These are phyloP conservation scores for Heliangelus exortis DNA, from an alignment of 2,797 vertebrate species.

Conservation along the genomic window DNA sequence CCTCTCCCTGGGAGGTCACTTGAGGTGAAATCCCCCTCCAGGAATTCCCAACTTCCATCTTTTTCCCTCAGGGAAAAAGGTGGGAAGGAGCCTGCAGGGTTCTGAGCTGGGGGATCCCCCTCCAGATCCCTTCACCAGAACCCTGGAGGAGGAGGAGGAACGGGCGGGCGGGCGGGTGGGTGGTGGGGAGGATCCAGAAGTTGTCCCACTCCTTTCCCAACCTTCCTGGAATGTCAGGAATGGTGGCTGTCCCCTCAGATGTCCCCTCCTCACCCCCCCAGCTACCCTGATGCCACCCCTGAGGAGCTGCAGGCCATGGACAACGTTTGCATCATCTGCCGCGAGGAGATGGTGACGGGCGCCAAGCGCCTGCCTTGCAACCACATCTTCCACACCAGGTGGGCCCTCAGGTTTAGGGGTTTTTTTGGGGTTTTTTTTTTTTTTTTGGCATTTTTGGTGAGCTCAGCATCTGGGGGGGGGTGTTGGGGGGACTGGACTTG, in stretches of 20 bases:
- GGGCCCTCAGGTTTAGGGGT: neutral
- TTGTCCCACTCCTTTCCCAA: fast-evolving
- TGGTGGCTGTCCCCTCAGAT: too few relatives aligned
- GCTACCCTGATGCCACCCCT: conserved; percentile 93
- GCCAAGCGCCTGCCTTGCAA: conserved; percentile 96
- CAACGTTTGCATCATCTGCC: conserved; percentile 97
- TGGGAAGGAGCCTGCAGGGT: too few relatives aligned
- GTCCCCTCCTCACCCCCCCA: fast-evolving
- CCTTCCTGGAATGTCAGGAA: fast-evolving
- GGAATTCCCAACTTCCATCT: neutral
- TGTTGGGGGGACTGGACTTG: too few relatives aligned
- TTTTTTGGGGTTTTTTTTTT: too few relatives aligned
- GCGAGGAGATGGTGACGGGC: conserved; percentile 96
- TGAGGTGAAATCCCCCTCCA: neutral
- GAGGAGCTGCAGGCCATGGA: conserved; percentile 93
- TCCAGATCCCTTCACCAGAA: neutral
- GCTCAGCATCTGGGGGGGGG: too few relatives aligned
- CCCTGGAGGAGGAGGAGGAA: neutral
- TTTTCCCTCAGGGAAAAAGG: too few relatives aligned
- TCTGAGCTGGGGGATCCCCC: fast-evolving
- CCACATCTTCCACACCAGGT: conserved; percentile 99
- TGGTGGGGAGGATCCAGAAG: too few relatives aligned
- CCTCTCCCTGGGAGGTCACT: too few relatives aligned
- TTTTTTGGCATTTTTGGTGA: too few relatives aligned
- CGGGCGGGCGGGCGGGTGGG: neutral